phyloP scores from a whole-genome alignment of 2,113 vertebrate species.

The Oryctolagus cuniculus region DNA sequence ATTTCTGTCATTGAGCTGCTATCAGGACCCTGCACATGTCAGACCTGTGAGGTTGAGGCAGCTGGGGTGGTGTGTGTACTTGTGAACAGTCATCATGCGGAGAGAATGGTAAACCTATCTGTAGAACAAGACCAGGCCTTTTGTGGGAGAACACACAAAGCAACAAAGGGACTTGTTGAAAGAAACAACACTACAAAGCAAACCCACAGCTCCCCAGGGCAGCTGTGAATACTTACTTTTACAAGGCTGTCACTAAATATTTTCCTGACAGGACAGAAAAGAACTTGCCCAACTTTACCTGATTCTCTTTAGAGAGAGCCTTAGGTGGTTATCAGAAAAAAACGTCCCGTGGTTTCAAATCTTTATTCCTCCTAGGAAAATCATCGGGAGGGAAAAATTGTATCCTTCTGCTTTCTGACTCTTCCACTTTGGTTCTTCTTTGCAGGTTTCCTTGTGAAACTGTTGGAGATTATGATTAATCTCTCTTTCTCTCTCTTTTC shows the following conservation, averaged over 20 bases:
- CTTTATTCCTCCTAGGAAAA: slow-evolving; percentile 35
- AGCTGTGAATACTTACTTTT: slow-evolving; percentile 68
- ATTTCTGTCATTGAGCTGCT: not conserved
- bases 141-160: slow-evolving; percentile 52
- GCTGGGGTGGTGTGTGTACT: not conserved
- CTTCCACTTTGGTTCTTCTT: not conserved
- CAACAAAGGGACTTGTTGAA: slow-evolving; percentile 73
- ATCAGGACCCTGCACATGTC: not conserved
- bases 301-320: slow-evolving; percentile 62
- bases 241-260: slow-evolving; percentile 78
- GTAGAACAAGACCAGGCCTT: slow-evolving; percentile 42
- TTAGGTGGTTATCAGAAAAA: slow-evolving; percentile 64
- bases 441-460: slow-evolving; percentile 57
- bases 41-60: not conserved
- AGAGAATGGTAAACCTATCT: slow-evolving; percentile 60
- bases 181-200: slow-evolving; percentile 62
- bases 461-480: not conserved
- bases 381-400: slow-evolving; percentile 54
- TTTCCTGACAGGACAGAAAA: slow-evolving; percentile 80
- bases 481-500: not conserved
- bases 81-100: not conserved
- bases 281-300: slow-evolving; percentile 70
- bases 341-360: not conserved
- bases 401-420: slow-evolving; percentile 42
- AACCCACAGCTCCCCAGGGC: slow-evolving; percentile 72